Conservation (phyloP, 2,888 invertebrate genomes). For the Rhagium mordax region DNA sequence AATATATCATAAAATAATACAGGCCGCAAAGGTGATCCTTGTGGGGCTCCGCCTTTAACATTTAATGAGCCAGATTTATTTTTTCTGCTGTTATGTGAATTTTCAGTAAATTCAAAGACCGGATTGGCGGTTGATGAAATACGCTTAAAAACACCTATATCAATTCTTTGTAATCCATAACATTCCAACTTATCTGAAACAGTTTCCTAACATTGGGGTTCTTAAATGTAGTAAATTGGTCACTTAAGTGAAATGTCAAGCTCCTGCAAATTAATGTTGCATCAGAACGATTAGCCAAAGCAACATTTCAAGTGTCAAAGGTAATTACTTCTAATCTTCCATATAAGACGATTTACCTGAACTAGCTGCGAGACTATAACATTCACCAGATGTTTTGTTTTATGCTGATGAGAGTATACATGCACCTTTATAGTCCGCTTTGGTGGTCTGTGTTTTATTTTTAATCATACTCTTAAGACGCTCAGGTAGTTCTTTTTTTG, state of each 20-base stretch:
- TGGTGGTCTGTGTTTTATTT: background rate
- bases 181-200: too few relatives aligned
- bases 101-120: too few relatives aligned
- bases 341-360: background rate
- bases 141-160: too few relatives aligned
- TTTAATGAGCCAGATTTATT: too few relatives aligned
- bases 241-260: background rate
- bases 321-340: background rate
- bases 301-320: background rate
- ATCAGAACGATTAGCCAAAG: background rate
- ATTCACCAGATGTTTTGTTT: slow-evolving; percentile 7
- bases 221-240: too few relatives aligned
- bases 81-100: too few relatives aligned
- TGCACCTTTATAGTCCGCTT: background rate
- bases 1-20: too few relatives aligned
- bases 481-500: background rate
- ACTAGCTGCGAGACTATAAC: background rate
- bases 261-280: background rate
- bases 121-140: too few relatives aligned
- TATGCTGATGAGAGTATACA: slow-evolving; percentile 21
- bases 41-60: too few relatives aligned
- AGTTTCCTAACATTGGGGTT: too few relatives aligned
- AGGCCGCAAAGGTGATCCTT: too few relatives aligned
- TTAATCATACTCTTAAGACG: background rate
- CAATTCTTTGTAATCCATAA: too few relatives aligned